Evolutionary conservation across 1,140 invertebrate genomes (phyloP), one percentile per base, ranked within the genome.

Genomic region (Pseudachorutes palmiensis): DNA sequence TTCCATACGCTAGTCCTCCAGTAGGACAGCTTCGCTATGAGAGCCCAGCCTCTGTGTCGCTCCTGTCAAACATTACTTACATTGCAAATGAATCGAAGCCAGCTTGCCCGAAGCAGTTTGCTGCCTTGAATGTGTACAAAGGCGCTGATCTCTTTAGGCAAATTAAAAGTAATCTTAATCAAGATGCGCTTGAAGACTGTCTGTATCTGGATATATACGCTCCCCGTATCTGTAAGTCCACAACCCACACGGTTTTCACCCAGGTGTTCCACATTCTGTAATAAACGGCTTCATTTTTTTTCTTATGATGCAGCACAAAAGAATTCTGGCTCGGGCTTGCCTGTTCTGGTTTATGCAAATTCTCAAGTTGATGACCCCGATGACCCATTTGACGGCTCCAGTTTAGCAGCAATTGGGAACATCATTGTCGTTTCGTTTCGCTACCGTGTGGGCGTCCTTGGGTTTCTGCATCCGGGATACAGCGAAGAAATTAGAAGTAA

Each of bases 351-450:
- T 16, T 71, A 69, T 33, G 63, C 61, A 3, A 73, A 73, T 58
- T 73, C 72, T 0, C 63, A 73, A 28, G n/a, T 26, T 19, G 72
- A 70, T 45, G 67, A 71, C 30, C 60, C 64, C 1, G 63, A 68
- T 22, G 67, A 73, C 31, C 65, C 72, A 22, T 73, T 68, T 55
- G 72, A 73, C 30, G 72, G 69, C 26, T 65, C 48, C 19, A 67
- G 65, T 33, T 49, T 73, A 58, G 72, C 72, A 0, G 72, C 69
- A 2, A 73, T 73, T 28, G 72, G 72, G 36, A 70, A 73, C 62
- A 63, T 73, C 9, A 73, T 73, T 16, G 72, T 69, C 48, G 58
- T 71, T 32, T 49, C 69, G 12, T 68, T 73, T 57, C 68, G 66
- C 2, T 73, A 70, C 57, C 68, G 71, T 9, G 65, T 69, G 19